phyloP scores from a whole-genome alignment of 2,113 vertebrate species.

The Macrotis lagotis region DNA sequence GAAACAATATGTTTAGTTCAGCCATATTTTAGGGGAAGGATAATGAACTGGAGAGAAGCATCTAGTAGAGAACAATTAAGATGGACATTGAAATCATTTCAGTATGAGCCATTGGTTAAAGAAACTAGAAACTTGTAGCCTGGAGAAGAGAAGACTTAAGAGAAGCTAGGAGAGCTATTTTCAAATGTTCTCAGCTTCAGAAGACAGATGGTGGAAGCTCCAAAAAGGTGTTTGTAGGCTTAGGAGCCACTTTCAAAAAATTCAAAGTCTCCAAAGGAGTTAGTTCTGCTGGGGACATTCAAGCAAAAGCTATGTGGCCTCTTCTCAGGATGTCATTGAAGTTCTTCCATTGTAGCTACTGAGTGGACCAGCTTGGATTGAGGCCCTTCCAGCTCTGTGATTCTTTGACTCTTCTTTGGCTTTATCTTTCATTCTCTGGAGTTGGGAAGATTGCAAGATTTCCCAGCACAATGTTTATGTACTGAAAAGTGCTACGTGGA shows the following conservation, averaged over 20 bases:
- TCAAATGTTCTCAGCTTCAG: not conserved
- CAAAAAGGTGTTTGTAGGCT: not conserved
- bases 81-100: not conserved
- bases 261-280: not conserved
- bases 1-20: too few species aligned
- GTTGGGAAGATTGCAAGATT: not conserved
- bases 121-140: not conserved
- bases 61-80: not conserved
- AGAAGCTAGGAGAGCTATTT: not conserved
- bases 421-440: not conserved
- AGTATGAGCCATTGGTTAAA: not conserved
- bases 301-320: not conserved
- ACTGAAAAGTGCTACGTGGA: not conserved
- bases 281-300: not conserved
- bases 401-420: not conserved
- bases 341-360: too few species aligned
- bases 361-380: too few species aligned
- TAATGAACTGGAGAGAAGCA: not conserved
- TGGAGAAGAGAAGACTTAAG: not conserved
- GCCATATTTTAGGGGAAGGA: too few species aligned
- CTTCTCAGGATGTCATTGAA: not conserved
- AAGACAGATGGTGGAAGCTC: too few species aligned
- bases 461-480: not conserved
- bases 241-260: not conserved
- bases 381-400: not conserved